Evolutionary conservation across 1,140 invertebrate genomes (phyloP).

Genomic region (Gryllus bimaculatus): DNA sequence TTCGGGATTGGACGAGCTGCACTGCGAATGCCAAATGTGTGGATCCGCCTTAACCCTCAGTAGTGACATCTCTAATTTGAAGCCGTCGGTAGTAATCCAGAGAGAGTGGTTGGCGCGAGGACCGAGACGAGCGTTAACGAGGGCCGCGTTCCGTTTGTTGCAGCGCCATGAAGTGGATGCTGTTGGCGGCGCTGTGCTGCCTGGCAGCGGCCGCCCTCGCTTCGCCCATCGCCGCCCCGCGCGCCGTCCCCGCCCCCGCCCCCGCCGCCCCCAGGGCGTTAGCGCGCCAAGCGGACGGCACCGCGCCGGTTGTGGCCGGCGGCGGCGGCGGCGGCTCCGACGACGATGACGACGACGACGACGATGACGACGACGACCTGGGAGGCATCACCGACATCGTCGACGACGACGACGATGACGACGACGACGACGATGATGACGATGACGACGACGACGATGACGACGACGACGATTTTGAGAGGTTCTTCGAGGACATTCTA

Average conservation of each 20-base stretch:
- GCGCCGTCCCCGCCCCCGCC: too few species aligned
- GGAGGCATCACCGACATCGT: not conserved
- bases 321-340: not conserved
- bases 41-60: too few species aligned
- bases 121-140: too few species aligned
- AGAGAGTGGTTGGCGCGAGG: too few species aligned
- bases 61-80: too few species aligned
- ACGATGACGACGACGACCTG: not conserved
- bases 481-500: not conserved
- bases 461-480: not conserved
- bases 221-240: not conserved
- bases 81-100: too few species aligned
- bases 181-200: not conserved
- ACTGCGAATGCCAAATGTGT: too few species aligned
- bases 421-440: not conserved
- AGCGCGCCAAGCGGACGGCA: not conserved
- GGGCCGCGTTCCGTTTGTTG: not conserved
- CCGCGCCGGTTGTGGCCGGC: not conserved
- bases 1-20: too few species aligned
- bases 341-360: not conserved
- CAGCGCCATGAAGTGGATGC: not conserved
- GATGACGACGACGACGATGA: not conserved
- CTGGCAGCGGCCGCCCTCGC: not conserved
- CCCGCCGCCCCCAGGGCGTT: too few species aligned
- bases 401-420: not conserved